phyloP scores from a whole-genome alignment of 2,888 invertebrate genomes.

The Lasius platythorax region DNA sequence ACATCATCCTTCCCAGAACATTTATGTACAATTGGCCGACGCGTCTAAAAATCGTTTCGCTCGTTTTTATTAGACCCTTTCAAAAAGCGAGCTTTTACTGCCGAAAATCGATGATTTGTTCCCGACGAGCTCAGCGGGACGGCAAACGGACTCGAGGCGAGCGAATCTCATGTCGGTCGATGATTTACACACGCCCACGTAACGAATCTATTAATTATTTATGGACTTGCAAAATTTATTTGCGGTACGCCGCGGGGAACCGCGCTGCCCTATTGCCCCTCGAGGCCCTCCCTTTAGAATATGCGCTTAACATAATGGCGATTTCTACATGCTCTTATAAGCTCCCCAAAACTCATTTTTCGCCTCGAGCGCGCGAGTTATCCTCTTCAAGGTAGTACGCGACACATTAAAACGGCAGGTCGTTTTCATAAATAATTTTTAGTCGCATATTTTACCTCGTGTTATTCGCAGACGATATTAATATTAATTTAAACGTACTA shows the following conservation, averaged over 20 bases:
- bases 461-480: conserved; percentile 2
- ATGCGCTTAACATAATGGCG: conserved; percentile 52
- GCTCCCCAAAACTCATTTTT: conserved; percentile 21
- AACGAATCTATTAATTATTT: conserved; percentile 85
- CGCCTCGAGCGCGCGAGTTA: conserved; percentile 39
- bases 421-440: conserved; percentile 48
- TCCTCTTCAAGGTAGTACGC: conserved; percentile 13
- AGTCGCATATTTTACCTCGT: conserved; percentile 5
- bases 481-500: conserved; percentile 14
- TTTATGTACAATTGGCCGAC: conserved; percentile 9
- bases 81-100: conserved; percentile 75
- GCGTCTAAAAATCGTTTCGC: background rate
- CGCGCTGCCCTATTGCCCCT: conserved; percentile 64
- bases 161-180: conserved; percentile 78
- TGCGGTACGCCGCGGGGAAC: conserved; percentile 77
- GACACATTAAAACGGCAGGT: conserved; percentile 40
- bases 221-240: conserved; percentile 82
- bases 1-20: background rate
- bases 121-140: conserved; percentile 76
- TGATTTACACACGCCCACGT: conserved; percentile 82
- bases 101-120: conserved; percentile 80
- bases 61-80: conserved; percentile 39
- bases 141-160: conserved; percentile 68
- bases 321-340: conserved; percentile 47
- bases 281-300: conserved; percentile 22